phyloP scores from a whole-genome alignment of 1,140 invertebrate genomes.

The Riptortus pedestris region DNA sequence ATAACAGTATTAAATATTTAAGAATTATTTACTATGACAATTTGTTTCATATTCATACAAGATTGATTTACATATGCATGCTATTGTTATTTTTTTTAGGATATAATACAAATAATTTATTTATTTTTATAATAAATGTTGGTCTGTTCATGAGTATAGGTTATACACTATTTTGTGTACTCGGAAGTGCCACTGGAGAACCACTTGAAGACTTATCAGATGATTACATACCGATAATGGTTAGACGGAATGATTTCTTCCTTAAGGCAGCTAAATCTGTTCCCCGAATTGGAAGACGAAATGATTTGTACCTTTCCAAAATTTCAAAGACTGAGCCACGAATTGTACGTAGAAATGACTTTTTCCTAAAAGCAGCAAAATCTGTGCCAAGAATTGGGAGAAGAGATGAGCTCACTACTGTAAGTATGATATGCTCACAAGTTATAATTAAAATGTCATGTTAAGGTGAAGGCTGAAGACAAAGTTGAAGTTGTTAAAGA shows the following conservation, averaged over 20 bases:
- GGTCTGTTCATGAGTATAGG: too few relatives aligned
- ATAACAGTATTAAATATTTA: too few relatives aligned
- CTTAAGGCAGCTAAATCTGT: slow-evolving; percentile 7
- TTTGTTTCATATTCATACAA: too few relatives aligned
- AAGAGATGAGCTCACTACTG: slow-evolving; percentile 27
- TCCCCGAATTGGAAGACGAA: slow-evolving; percentile 1
- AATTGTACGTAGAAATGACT: slow-evolving; percentile 32
- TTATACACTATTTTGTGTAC: not conserved
- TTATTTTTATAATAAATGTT: too few relatives aligned
- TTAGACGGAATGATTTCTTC: slow-evolving; percentile 4
- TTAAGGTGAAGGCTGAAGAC: too few relatives aligned
- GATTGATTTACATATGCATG: too few relatives aligned
- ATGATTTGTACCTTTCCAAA: slow-evolving; percentile 19
- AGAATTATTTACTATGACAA: too few relatives aligned
- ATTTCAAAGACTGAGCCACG: slow-evolving; percentile 20
- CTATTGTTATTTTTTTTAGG: too few relatives aligned
- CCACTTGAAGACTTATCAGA: not conserved
- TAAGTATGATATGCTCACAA: slow-evolving; percentile 4
- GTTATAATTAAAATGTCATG: not conserved
- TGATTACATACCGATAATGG: not conserved
- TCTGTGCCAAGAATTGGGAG: slow-evolving; percentile 31
- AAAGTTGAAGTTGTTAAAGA: too few relatives aligned
- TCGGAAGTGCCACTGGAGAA: not conserved
- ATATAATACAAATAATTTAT: too few relatives aligned
- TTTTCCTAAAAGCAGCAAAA: slow-evolving; percentile 42